Base-by-base conservation (phyloP, 2,888 invertebrate species). In the Chrysolina oricalcia region DNA sequence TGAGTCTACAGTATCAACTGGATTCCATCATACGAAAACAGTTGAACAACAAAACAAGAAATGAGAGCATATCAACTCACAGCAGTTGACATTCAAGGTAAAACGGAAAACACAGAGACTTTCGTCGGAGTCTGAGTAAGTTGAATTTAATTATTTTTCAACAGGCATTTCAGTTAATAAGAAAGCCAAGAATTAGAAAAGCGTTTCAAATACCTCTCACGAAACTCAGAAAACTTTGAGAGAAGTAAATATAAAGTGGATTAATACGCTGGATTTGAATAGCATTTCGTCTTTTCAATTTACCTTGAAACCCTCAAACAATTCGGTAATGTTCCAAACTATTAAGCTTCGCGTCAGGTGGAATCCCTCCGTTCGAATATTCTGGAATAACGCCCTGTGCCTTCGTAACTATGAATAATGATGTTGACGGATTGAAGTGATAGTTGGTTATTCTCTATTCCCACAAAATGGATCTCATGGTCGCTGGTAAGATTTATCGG, bases 271-370 rank as follows among this genome's bases (percentile, higher is more conserved):
- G 74, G 72, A 71, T 74, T 70, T 64, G 70, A 77, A 76, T 75
- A 76, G 73, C 62, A 70, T 76, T 74, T 53, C 69, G 74, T 70
- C 53, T 77, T 67, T 74, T 76, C 72, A 75, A 75, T 75, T 75
- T 69, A 72, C 67, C 71, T 71, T 56, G 27, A 27, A 21, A 43
- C 50, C 21, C 11, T 0, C 53, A 11, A 53, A 17, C 17, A 50
- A 53, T 21, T 53, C 21, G 19, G 5, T 53, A 21, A 9, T 19
- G 21, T 53, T 53, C 11, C 2, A 53, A 53, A 53, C 53, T 21
- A 13, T 10, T 21, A 53, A 53, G 21, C 19, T 21, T 53, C 21
- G 53, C 21, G 19, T 53, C 21, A 13, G 53, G 21, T 53, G 53
- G 21, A 53, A 21, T 21, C 53, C 53, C 6, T 17, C 17, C 48